Base-by-base conservation (phyloP, 2,888 invertebrate species). In the Cephus pulcher region DNA sequence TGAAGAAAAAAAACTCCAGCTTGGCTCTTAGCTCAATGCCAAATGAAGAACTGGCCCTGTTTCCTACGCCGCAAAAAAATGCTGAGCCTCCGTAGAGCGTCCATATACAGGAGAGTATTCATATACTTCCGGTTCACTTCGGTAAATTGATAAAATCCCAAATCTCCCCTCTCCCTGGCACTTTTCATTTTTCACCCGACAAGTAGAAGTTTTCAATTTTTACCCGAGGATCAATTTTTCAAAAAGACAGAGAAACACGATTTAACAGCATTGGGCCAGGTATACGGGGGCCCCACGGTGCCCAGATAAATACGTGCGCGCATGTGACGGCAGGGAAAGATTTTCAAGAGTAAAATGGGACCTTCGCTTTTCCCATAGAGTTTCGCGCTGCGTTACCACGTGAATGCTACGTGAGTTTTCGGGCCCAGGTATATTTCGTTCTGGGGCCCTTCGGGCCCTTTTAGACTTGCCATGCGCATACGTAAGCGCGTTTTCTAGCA, bases 361-460 rank as follows among this genome's bases (percentile, higher is more conserved):
- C 32, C 23, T 30, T 71, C 23, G 34, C 70, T 32, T 71, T 71
- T 71, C 71, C 71, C 71, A 33, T 70, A 71, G 32, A 71, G 33
- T 71, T 34, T 32, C 71, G 33, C 56, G 56, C 56, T 56, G 56
- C 56, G 56, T 56, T 56, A 56, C 56, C 56, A 56, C 56, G 56
- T 56, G 23, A 34, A 34, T 71, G 34, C 71, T 32, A 11, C 6
- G 35, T 35, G 71, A 71, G 56, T 33, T 12, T 6, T 32, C 70
- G 71, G 33, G 71, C 23, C 34, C 71, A 71, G 71, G 71, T 71
- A 71, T 71, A 71, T 71, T 71, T 33, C 33, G 37, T 71, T 32
- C 71, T 15, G 56, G 56, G 23, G 23, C 56, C 23, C 56, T 56
- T 56, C 9, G 56, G 56, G 56, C 71, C 71, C 9, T 71, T 33